phyloP scores from a whole-genome alignment of 92 coral and sea anemone genomes.

The Anthopleura xanthogrammica region DNA sequence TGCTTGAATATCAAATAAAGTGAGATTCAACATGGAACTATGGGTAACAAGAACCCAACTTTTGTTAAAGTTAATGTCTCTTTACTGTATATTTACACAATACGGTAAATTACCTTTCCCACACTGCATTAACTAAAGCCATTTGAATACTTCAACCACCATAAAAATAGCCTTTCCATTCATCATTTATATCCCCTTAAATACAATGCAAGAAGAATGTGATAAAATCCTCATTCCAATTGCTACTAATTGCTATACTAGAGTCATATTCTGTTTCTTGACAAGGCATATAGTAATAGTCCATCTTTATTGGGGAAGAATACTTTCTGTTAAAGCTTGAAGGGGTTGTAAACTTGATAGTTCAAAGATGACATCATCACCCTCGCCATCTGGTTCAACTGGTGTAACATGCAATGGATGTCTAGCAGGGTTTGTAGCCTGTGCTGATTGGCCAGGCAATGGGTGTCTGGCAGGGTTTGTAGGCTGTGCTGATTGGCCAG shows the following conservation, averaged over 20 bases:
- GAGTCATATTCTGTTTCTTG: too few species aligned
- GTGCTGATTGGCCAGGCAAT: not conserved
- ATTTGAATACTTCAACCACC: too few species aligned
- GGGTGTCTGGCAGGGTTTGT: not conserved
- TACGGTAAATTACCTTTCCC: too few species aligned
- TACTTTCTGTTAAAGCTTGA: constrained; percentile 39
- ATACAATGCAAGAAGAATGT: not conserved
- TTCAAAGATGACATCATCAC: constrained; percentile 12
- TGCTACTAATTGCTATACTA: not conserved
- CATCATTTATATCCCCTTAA: not conserved
- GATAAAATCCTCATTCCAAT: too few species aligned
- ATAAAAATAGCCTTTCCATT: too few species aligned
- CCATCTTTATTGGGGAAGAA: constrained; percentile 16
- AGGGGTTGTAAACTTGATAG: constrained; percentile 40
- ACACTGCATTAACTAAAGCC: too few species aligned
- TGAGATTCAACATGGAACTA: too few species aligned
- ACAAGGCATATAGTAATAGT: not conserved
- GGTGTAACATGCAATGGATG: not conserved
- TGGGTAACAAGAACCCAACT: too few species aligned
- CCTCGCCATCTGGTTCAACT: not conserved
- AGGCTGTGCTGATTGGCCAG: not conserved
- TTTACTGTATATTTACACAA: too few species aligned
- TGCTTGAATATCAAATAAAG: too few species aligned
- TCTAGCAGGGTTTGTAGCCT: not conserved
- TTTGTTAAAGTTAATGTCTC: too few species aligned